Percentiles rank a stretch among this genome's conserved stretches.
Conservation (phyloP, 2,113 vertebrate species). For the Pardalotus punctatus region DNA sequence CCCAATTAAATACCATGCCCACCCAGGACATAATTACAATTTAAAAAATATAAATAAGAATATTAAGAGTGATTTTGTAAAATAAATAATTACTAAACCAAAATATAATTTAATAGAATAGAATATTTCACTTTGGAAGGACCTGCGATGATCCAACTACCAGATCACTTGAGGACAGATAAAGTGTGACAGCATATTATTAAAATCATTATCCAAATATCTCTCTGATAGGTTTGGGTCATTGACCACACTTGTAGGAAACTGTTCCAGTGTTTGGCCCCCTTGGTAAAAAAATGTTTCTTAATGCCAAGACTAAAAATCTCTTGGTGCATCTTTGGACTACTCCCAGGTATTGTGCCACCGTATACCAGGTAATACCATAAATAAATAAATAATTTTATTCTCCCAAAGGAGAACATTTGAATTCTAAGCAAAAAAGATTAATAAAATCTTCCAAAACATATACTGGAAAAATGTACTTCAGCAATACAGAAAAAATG, state of each 20-base stretch:
- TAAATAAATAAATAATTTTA: neutral
- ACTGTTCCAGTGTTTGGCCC: neutral
- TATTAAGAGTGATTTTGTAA: neutral
- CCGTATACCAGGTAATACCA: neutral
- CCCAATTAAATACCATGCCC: neutral
- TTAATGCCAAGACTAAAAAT: neutral
- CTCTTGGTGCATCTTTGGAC: neutral
- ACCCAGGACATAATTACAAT: neutral
- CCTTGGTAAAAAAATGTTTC: neutral
- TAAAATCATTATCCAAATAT: neutral
- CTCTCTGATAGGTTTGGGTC: neutral
- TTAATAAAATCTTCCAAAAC: neutral
- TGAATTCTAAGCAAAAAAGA: neutral
- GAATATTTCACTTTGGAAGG: fast-evolving
- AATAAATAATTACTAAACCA: neutral
- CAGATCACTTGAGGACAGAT: neutral
- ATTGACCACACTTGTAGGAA: neutral
- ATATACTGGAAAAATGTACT: neutral
- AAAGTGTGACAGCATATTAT: neutral
- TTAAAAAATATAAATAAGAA: neutral
- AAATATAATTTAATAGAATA: neutral
- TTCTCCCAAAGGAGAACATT: neutral
- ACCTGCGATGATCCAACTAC: neutral
- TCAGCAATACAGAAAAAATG: neutral
- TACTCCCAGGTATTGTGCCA: fast-evolving